These are phyloP conservation scores for Nematostella vectensis DNA, from an alignment of 92 coral and sea anemone genomes.

Conservation along the genomic window DNA sequence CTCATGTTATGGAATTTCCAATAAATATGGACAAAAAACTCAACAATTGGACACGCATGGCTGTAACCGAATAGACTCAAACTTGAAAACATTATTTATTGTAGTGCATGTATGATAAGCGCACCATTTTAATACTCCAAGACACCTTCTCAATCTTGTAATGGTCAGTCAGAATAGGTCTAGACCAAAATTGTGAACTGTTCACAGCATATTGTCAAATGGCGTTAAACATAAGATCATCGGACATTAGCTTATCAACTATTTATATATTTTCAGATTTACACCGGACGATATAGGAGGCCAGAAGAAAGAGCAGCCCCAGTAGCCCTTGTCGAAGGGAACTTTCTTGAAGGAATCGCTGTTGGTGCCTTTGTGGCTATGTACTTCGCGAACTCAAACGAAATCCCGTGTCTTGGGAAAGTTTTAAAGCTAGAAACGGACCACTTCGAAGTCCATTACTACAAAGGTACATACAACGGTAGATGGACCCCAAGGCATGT, in stretches of 20 bases:
- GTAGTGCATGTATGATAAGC: too few relatives aligned
- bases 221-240: too few relatives aligned
- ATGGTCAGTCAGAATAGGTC: too few relatives aligned
- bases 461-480: constrained; percentile 46
- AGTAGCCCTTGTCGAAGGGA: constrained; percentile 14
- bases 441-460: constrained; percentile 33
- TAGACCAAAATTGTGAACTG: too few relatives aligned
- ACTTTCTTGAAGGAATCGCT: constrained; percentile 8
- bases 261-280: constrained; percentile 29
- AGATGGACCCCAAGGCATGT: constrained; percentile 29
- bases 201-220: background rate
- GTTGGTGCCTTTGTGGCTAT: constrained; percentile 16
- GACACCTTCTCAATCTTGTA: too few relatives aligned
- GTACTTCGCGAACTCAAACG: constrained; percentile 13
- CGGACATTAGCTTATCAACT: background rate
- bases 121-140: too few relatives aligned
- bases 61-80: too few relatives aligned
- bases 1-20: too few relatives aligned
- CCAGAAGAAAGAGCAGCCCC: constrained; percentile 21
- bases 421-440: constrained; percentile 19
- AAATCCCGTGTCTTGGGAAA: constrained; percentile 31
- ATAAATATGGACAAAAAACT: too few relatives aligned
- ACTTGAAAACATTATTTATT: background rate
- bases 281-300: constrained; percentile 26
- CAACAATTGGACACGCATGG: too few relatives aligned